These are phyloP conservation scores for Neosilurus mollespiculum DNA, from an alignment of 2,797 vertebrate species.

Conservation along the genomic window DNA sequence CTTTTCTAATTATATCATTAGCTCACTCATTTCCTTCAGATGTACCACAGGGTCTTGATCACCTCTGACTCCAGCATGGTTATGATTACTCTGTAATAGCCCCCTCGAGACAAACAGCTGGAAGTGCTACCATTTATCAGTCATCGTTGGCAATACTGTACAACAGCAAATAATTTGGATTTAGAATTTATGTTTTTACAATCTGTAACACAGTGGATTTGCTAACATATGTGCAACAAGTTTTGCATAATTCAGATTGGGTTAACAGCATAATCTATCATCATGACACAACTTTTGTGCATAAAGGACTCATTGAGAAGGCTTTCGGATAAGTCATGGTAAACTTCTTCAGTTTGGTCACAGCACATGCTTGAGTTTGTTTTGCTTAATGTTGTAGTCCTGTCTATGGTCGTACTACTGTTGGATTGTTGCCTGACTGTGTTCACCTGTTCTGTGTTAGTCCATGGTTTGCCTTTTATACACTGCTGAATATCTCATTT, in stretches of 20 bases:
- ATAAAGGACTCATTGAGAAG: not conserved
- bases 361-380: not conserved
- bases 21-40: constrained; percentile 29
- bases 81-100: constrained; percentile 38
- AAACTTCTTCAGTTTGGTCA: not conserved
- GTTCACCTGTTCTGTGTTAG: not conserved
- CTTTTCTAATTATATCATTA: constrained; percentile 41
- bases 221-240: not conserved
- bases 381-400: not conserved
- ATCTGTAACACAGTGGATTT: not conserved
- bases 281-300: not conserved
- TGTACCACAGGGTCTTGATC: constrained; percentile 37
- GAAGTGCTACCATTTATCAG: constrained; percentile 15
- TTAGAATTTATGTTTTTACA: not conserved
- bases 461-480: not conserved
- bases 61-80: constrained; percentile 39
- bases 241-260: not conserved
- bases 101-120: constrained; percentile 28
- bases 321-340: not conserved
- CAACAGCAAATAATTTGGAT: constrained; percentile 31
- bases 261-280: not conserved
- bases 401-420: not conserved
- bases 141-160: not conserved
- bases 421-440: not conserved
- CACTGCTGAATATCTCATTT: not conserved